Conservation (phyloP, 2,888 invertebrate genomes). For the Dascillus cervinus region DNA sequence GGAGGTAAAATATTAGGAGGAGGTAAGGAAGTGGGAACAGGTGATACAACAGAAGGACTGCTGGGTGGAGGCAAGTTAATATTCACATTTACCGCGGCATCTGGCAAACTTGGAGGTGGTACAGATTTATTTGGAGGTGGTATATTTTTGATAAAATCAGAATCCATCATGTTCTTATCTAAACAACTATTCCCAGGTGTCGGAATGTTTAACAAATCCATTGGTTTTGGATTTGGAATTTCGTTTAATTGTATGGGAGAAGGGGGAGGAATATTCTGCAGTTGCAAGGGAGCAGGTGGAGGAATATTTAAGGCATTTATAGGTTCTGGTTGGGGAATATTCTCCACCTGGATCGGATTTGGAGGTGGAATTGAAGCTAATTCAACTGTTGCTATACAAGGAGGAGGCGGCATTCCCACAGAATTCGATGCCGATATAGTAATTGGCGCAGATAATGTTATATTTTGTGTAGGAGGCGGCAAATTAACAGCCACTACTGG, state of each 20-base stretch:
- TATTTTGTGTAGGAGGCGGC: slow-evolving; percentile 10
- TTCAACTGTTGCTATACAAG: slow-evolving; percentile 35
- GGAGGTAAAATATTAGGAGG: slow-evolving; percentile 23
- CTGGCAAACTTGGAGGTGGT: slow-evolving; percentile 36
- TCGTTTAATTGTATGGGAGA: slow-evolving; percentile 52
- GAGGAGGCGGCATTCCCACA: slow-evolving; percentile 22
- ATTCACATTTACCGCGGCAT: slow-evolving; percentile 24
- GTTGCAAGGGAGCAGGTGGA: slow-evolving; percentile 42
- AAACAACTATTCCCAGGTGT: slow-evolving; percentile 35
- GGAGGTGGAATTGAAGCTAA: slow-evolving; percentile 41
- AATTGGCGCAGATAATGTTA: slow-evolving; percentile 10
- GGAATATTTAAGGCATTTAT: slow-evolving; percentile 46
- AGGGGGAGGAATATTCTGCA: slow-evolving; percentile 56
- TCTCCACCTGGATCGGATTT: slow-evolving; percentile 41
- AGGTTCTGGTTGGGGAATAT: slow-evolving; percentile 47
- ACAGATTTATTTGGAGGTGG: slow-evolving; percentile 42
- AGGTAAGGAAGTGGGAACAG: slow-evolving; percentile 21
- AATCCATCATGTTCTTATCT: slow-evolving; percentile 30
- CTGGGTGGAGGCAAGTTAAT: slow-evolving; percentile 26
- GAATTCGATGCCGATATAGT: slow-evolving; percentile 6
- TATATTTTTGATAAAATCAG: slow-evolving; percentile 40
- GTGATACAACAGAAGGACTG: slow-evolving; percentile 6
- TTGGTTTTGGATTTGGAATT: slow-evolving; percentile 54
- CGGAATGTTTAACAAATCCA: slow-evolving; percentile 52
- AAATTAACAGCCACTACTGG: slow-evolving; percentile 19